These are phyloP conservation scores for Engraulis encrasicolus DNA, from an alignment of 2,113 vertebrate species.

Conservation along the genomic window DNA sequence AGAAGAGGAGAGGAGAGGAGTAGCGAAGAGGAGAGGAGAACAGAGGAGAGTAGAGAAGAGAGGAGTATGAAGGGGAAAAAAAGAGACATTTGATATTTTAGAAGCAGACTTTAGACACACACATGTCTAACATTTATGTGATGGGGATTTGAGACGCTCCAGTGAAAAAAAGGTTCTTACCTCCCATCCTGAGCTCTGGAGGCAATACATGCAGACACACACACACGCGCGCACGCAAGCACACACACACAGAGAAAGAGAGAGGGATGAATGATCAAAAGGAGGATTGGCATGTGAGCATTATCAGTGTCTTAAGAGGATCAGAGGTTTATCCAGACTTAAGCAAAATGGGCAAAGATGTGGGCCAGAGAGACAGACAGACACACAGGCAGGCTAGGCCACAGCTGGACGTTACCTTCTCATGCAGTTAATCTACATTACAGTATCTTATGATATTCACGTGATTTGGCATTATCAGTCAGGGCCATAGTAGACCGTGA, in stretches of 20 bases:
- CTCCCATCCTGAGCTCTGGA: constrained; percentile 81
- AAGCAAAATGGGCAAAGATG: neutral
- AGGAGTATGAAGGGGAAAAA: constrained; percentile 8
- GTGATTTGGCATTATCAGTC: no score
- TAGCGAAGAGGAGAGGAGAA: no score
- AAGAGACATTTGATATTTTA: constrained; percentile 1
- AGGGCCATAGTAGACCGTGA: no score
- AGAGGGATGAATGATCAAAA: neutral
- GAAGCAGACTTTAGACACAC: neutral
- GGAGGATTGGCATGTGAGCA: neutral
- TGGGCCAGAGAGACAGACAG: neutral
- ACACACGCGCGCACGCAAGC: neutral
- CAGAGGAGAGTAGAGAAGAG: neutral
- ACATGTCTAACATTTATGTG: neutral
- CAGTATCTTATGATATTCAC: neutral
- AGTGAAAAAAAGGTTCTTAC: constrained; percentile 57
- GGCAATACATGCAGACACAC: neutral
- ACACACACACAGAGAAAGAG: neutral
- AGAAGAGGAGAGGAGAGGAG: no score
- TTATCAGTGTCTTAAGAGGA: neutral
- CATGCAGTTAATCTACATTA: neutral
- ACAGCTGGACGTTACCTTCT: neutral
- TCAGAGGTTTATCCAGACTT: constrained; percentile 6
- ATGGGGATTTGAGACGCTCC: constrained; percentile 18
- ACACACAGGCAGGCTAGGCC: neutral